A percentile compares a stretch with the other conserved stretches of the same genome.
Conservation (phyloP, 1,140 invertebrate genomes). For the Tribolium madens region DNA sequence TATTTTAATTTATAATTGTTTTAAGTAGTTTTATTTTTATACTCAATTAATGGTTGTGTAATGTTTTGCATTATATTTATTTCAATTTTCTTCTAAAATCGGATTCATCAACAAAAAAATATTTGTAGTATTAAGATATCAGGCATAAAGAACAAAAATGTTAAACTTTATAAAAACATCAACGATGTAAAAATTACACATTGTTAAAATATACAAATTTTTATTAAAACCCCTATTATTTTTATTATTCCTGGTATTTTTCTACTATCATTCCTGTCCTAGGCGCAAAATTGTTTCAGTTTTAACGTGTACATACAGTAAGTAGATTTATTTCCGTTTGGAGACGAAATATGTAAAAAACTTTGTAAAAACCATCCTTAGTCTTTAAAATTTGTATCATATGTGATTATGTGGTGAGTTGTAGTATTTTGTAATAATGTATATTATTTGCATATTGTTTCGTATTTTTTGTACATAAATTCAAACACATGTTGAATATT, state of each 20-base stretch:
- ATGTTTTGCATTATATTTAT: slow-evolving; percentile 34
- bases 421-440: slow-evolving; percentile 52
- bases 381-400: slow-evolving; percentile 46
- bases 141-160: slow-evolving; percentile 28
- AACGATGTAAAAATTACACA: slow-evolving; percentile 32
- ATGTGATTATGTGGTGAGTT: slow-evolving; percentile 44
- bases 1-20: slow-evolving; percentile 31
- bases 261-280: slow-evolving; percentile 30
- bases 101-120: slow-evolving; percentile 10
- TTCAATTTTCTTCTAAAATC: neutral
- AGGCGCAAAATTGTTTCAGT: slow-evolving; percentile 27
- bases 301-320: slow-evolving; percentile 19
- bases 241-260: slow-evolving; percentile 35
- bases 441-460: slow-evolving; percentile 50
- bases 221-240: slow-evolving; percentile 18
- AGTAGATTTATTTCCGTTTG: neutral
- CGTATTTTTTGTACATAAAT: slow-evolving; percentile 51
- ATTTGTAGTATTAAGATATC: slow-evolving; percentile 30
- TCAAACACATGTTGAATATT: slow-evolving; percentile 47
- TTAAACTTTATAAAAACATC: slow-evolving; percentile 29
- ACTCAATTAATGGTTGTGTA: slow-evolving; percentile 47
- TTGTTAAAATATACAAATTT: slow-evolving; percentile 38
- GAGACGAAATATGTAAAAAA: slow-evolving; percentile 41
- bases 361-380: slow-evolving; percentile 44
- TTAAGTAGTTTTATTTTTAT: slow-evolving; percentile 41